These are phyloP conservation scores for Norana najaformis DNA, from an alignment of 2,888 invertebrate genomes.

Conservation along the genomic window DNA sequence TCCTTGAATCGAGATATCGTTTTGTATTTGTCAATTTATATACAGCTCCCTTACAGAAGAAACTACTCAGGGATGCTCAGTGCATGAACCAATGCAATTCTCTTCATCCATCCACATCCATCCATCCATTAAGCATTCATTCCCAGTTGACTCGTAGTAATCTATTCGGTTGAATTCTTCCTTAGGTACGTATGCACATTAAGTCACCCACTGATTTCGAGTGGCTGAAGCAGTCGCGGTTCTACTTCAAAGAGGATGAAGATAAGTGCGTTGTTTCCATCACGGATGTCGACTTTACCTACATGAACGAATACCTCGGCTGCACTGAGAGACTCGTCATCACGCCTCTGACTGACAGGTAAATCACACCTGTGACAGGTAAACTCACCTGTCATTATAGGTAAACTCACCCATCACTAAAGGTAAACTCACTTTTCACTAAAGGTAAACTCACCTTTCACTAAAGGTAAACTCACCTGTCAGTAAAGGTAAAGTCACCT, in stretches of 20 bases:
- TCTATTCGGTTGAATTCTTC: conserved; percentile 44
- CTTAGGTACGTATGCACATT: conserved; percentile 80
- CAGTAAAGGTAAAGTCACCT: too few species aligned
- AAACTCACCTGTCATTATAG: conserved; percentile 71
- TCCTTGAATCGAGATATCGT: not conserved
- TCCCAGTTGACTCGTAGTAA: not conserved
- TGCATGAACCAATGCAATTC: not conserved
- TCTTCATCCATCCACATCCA: not conserved
- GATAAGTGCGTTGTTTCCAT: conserved; percentile 90
- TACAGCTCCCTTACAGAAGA: not conserved
- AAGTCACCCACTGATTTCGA: conserved; percentile 90
- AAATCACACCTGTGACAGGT: conserved; percentile 84
- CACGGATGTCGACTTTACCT: conserved; percentile 90
- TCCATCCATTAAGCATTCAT: not conserved
- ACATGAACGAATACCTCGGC: conserved; percentile 94
- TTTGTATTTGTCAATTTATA: not conserved
- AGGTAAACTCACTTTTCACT: too few species aligned
- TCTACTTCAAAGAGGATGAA: conserved; percentile 92
- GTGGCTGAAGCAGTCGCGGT: conserved; percentile 93
- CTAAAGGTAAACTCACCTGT: conserved; percentile 13
- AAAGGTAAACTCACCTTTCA: too few species aligned
- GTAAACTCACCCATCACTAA: too few species aligned
- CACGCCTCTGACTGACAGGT: conserved; percentile 93
- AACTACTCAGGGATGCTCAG: too few species aligned
- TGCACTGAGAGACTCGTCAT: conserved; percentile 94